phyloP scores from a whole-genome alignment of 1,140 invertebrate genomes.

The Brachionus rotundiformis region DNA sequence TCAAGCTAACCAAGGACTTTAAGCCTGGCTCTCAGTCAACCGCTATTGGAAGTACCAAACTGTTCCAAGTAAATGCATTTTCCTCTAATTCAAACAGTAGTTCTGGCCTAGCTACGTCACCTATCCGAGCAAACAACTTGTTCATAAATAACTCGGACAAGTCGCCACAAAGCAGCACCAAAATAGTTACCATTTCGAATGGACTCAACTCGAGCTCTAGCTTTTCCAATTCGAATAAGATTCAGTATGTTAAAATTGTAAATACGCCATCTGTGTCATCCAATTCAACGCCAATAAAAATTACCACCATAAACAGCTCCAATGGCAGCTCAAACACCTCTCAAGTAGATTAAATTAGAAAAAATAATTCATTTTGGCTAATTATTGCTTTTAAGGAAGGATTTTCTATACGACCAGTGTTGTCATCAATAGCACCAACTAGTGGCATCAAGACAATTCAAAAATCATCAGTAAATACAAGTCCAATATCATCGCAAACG shows the following conservation, averaged over 20 bases:
- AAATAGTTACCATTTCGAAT: conserved; percentile 13
- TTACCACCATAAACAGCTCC: neutral
- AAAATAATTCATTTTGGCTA: no score
- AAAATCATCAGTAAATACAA: neutral
- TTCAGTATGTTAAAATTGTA: conserved; percentile 46
- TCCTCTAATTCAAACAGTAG: neutral
- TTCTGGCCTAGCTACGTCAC: neutral
- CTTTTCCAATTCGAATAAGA: neutral
- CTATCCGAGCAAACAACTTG: neutral
- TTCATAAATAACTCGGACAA: conserved; percentile 17
- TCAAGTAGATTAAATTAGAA: neutral
- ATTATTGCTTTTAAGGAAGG: conserved; percentile 10
- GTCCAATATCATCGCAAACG: neutral
- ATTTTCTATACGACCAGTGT: neutral
- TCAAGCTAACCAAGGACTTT: conserved; percentile 3
- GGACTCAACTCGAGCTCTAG: neutral
- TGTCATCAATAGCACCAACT: neutral
- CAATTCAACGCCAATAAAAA: neutral
- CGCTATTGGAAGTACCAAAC: neutral
- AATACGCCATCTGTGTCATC: neutral
- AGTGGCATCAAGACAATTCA: conserved; percentile 3
- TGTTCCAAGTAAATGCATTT: neutral
- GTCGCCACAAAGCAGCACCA: conserved; percentile 6
- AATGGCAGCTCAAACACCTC: neutral
- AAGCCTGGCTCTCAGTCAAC: neutral